These are phyloP conservation scores for Saccostrea echinata DNA, from an alignment of 1,140 invertebrate species.

Conservation along the genomic window DNA sequence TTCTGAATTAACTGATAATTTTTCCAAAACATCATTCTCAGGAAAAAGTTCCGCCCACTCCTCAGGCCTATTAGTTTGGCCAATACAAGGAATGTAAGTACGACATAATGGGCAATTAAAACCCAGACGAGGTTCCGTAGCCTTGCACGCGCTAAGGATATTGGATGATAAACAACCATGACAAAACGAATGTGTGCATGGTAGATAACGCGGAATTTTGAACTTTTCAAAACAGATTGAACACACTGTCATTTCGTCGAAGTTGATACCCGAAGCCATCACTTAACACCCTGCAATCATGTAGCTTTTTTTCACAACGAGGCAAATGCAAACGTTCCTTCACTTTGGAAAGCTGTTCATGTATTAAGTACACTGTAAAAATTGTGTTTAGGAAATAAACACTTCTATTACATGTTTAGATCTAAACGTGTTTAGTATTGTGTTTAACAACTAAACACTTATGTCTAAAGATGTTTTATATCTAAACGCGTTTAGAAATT, in stretches of 20 bases:
- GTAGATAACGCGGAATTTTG: neutral
- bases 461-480: no score
- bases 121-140: neutral
- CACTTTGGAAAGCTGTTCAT: no score
- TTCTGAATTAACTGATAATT: neutral
- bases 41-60: neutral
- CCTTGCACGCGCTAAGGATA: neutral
- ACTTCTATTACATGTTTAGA: no score
- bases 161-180: neutral
- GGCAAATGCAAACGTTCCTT: no score
- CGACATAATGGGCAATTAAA: neutral
- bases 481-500: no score
- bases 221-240: neutral
- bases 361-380: no score
- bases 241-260: neutral
- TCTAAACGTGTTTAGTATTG: no score
- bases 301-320: neutral
- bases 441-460: no score
- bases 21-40: neutral
- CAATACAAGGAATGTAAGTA: neutral
- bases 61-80: neutral
- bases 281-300: rapidly evolving
- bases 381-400: no score
- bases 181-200: neutral
- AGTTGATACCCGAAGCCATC: neutral